A percentile compares a stretch with the other conserved stretches of the same genome.
phyloP scores from a whole-genome alignment of 2,113 vertebrate species.

The Leptobrachium leishanense region DNA sequence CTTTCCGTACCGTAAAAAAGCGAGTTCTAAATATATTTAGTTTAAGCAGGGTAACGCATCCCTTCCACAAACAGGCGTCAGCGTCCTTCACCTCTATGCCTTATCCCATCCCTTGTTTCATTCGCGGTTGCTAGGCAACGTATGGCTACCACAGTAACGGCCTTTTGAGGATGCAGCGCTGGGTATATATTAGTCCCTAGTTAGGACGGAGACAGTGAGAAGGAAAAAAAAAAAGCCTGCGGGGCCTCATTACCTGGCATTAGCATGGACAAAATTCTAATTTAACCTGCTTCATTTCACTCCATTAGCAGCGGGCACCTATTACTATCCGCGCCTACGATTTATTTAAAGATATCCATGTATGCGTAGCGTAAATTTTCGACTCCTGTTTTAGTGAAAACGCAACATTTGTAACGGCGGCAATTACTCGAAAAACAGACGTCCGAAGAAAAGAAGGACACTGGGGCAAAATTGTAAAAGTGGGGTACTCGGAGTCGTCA shows the following conservation, averaged over 20 bases:
- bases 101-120: background rate
- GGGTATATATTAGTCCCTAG: background rate
- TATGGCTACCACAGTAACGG: constrained; percentile 13
- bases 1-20: no score
- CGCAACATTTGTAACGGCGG: no score
- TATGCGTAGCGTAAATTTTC: no score
- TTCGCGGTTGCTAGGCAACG: constrained; percentile 18
- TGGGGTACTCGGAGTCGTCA: no score
- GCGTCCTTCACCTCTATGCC: constrained; percentile 8
- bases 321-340: background rate
- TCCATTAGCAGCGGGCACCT: background rate
- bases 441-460: no score
- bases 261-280: background rate
- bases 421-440: no score
- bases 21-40: no score
- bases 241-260: background rate
- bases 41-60: background rate
- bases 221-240: background rate
- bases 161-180: background rate
- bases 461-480: no score
- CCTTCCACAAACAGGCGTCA: background rate
- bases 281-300: background rate
- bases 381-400: no score
- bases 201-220: background rate
- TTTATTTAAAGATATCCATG: background rate